A percentile compares a stretch with the other conserved stretches of the same genome.
Conservation (phyloP, 1,140 invertebrate species). For the Trichogramma pretiosum region DNA sequence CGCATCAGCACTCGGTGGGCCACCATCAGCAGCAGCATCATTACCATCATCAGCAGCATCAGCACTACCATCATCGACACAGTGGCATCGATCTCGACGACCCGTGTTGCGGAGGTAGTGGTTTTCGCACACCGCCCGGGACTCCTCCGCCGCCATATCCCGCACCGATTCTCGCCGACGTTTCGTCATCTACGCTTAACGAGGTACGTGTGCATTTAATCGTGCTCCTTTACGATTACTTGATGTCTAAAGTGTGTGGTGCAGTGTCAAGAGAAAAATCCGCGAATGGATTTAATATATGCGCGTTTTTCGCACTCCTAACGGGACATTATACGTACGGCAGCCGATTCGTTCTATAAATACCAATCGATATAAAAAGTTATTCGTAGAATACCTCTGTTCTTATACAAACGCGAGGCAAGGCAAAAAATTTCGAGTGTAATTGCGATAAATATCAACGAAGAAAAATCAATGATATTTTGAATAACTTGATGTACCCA, state of each 20-base stretch:
- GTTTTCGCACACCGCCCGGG: conserved; percentile 62
- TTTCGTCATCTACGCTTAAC: conserved; percentile 33
- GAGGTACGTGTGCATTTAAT: conserved; percentile 36
- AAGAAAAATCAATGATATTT: no score
- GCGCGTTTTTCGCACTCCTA: no score
- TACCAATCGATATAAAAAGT: no score
- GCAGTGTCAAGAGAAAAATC: neutral
- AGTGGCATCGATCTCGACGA: conserved; percentile 29
- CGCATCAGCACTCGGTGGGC: neutral
- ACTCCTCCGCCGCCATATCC: conserved; percentile 80
- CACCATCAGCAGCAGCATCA: no score
- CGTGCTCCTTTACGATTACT: neutral
- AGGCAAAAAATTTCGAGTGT: no score
- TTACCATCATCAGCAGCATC: no score
- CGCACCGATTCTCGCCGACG: conserved; percentile 36
- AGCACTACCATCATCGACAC: conserved; percentile 19
- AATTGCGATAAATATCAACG: no score
- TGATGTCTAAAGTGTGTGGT: neutral
- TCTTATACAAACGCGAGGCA: no score
- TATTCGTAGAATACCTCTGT: no score
- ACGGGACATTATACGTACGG: no score
- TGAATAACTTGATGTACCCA: no score
- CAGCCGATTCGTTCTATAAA: no score
- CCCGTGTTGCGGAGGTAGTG: conserved; percentile 22
- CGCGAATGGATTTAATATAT: conserved; percentile 1